Evolutionary conservation across 2,797 vertebrate species (phyloP).

Genomic region (Malacoraja senta): DNA sequence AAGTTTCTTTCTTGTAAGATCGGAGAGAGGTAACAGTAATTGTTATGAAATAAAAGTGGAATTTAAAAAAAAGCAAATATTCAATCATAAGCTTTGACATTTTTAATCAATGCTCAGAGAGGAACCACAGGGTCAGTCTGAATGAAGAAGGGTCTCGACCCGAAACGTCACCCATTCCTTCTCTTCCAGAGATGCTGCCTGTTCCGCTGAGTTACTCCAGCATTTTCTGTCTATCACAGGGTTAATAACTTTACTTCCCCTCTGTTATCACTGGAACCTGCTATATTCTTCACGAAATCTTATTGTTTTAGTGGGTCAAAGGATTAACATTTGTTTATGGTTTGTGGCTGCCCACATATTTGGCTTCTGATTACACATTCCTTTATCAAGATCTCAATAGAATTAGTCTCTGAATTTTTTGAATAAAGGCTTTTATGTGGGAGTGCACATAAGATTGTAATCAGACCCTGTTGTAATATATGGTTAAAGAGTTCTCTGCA

Average conservation of each 20-base stretch:
- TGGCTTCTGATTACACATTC: constrained; percentile 30
- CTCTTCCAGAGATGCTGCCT: no score
- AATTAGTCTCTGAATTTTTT: not conserved
- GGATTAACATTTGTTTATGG: constrained; percentile 29
- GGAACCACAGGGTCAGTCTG: not conserved
- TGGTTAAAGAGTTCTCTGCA: not conserved
- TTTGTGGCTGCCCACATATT: constrained; percentile 30
- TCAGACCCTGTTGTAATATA: not conserved
- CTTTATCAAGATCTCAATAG: constrained; percentile 17
- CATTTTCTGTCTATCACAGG: no score
- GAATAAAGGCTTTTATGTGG: not conserved
- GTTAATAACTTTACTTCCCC: not conserved
- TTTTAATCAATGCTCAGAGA: not conserved
- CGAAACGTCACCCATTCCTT: no score
- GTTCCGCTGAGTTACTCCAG: no score
- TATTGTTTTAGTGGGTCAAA: constrained; percentile 31
- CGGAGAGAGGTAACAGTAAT: not conserved
- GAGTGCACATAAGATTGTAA: constrained; percentile 13
- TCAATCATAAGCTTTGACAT: not conserved
- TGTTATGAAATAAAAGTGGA: not conserved
- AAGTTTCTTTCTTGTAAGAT: not conserved
- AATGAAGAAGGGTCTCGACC: no score
- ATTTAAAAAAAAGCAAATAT: not conserved
- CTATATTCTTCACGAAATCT: not conserved
- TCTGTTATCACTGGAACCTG: not conserved